Evolutionary conservation across 2,797 vertebrate genomes (phyloP).

Genomic region (Fundulus diaphanus): DNA sequence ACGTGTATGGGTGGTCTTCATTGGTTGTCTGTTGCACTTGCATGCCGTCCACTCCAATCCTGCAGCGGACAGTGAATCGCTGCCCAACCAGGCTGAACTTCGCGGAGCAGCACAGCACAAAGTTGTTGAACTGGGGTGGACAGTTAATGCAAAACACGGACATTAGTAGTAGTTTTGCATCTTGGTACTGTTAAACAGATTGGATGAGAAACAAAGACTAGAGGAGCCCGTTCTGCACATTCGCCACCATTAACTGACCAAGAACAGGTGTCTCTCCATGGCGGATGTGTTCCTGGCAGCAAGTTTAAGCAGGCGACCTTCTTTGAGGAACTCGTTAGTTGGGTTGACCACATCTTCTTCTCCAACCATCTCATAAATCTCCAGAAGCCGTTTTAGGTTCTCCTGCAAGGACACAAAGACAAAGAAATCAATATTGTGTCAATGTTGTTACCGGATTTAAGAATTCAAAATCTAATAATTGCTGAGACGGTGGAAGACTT

Average conservation of each 20-base stretch:
- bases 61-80: conserved; percentile 85
- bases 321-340: conserved; percentile 87
- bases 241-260: conserved; percentile 75
- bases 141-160: not conserved
- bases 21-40: conserved; percentile 86
- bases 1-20: conserved; percentile 81
- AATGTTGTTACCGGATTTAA: not conserved
- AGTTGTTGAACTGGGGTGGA: conserved; percentile 89
- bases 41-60: conserved; percentile 86
- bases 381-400: conserved; percentile 87
- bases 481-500: not conserved
- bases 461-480: not conserved
- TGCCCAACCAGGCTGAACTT: conserved; percentile 89
- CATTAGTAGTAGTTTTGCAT: not conserved
- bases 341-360: conserved; percentile 90
- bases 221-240: not conserved
- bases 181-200: no score
- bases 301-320: conserved; percentile 89
- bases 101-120: conserved; percentile 89
- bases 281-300: conserved; percentile 85
- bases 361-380: conserved; percentile 90
- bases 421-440: not conserved
- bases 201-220: not conserved
- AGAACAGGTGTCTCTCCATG: conserved; percentile 88
- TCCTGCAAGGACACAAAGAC: conserved; percentile 73